Percentiles rank a stretch among this genome's conserved stretches.
These are phyloP conservation scores for Smutsia gigantea DNA, from an alignment of 2,797 vertebrate genomes.

Conservation along the genomic window DNA sequence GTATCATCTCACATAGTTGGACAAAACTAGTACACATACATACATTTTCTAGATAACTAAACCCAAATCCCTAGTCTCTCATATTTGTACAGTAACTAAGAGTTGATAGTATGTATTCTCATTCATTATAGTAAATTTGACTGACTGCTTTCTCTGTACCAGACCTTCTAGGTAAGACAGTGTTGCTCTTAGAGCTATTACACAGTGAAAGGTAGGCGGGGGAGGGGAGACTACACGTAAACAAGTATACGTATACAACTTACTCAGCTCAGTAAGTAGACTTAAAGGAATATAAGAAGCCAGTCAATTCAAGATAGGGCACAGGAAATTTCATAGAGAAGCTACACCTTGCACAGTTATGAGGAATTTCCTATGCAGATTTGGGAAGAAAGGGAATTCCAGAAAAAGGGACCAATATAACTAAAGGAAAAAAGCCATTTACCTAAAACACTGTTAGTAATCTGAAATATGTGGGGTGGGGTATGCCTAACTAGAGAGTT, in stretches of 20 bases:
- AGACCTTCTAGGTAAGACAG: not conserved
- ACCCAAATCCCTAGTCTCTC: slow-evolving; percentile 1
- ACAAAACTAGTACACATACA: not conserved
- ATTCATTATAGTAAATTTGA: slow-evolving; percentile 8
- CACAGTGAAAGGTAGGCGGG: not conserved
- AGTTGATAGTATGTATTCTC: not conserved
- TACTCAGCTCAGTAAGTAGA: not conserved
- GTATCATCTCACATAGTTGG: not conserved
- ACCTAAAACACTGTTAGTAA: not conserved
- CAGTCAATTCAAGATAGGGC: not conserved
- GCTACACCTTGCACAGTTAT: not conserved
- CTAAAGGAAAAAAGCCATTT: not conserved
- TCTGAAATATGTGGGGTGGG: not conserved
- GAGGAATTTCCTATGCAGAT: not conserved
- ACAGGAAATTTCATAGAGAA: not conserved
- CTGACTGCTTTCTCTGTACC: not conserved
- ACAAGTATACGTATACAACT: not conserved
- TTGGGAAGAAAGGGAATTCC: not conserved
- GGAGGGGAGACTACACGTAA: not conserved
- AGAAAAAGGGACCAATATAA: not conserved
- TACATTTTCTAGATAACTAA: not conserved
- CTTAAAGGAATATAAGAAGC: slow-evolving; percentile 6
- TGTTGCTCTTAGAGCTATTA: not conserved
- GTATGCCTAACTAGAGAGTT: not conserved
- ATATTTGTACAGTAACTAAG: not conserved